phyloP scores from a whole-genome alignment of 2,113 vertebrate genomes.

The Dicaeum eximium region DNA sequence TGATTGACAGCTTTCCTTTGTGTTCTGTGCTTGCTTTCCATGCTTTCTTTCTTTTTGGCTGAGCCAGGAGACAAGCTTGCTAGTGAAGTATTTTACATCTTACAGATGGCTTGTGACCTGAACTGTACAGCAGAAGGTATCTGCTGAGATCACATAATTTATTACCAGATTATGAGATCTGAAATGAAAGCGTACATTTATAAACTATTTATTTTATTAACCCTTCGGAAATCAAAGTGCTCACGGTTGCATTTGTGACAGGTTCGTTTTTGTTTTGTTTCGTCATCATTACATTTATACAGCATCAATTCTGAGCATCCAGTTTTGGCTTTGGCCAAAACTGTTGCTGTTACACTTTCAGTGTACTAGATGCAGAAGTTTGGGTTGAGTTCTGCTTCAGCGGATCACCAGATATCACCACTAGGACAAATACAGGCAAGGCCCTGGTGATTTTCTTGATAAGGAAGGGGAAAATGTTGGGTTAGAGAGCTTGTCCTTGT shows the following conservation, averaged over 20 bases:
- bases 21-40: constrained; percentile 78
- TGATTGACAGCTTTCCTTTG: constrained; percentile 71
- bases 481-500: background rate
- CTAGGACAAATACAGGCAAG: background rate
- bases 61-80: constrained; percentile 91
- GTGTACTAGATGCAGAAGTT: constrained; percentile 17
- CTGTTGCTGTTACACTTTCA: constrained; percentile 21
- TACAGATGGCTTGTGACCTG: constrained; percentile 97
- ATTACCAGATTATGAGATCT: constrained; percentile 83
- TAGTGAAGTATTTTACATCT: constrained; percentile 96
- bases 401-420: background rate
- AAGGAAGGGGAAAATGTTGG: background rate
- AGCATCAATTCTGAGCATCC: constrained; percentile 25
- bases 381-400: constrained; percentile 55
- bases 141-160: constrained; percentile 91
- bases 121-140: constrained; percentile 99
- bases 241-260: constrained; percentile 57
- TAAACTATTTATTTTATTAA: constrained; percentile 60
- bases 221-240: constrained; percentile 54
- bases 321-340: constrained; percentile 32
- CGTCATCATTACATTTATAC: constrained; percentile 42
- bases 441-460: background rate
- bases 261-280: constrained; percentile 44
- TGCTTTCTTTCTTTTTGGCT: constrained; percentile 83
- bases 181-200: constrained; percentile 65